Evolutionary conservation across 2,113 vertebrate genomes (phyloP).

Genomic region (Falco punctatus): DNA sequence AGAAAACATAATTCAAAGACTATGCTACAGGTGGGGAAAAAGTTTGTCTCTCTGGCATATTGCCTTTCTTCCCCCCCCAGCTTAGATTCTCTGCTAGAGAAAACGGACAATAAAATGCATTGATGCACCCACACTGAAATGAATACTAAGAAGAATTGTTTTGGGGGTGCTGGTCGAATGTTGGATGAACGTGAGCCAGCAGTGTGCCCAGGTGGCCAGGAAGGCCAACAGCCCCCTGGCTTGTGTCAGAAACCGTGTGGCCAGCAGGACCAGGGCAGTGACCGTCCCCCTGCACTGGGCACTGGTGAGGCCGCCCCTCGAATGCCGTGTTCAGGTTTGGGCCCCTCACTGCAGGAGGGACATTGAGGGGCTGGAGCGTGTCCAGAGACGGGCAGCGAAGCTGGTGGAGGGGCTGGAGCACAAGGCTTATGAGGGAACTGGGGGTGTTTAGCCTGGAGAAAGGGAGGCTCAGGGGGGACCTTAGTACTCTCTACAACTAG

Average conservation of each 20-base stretch:
- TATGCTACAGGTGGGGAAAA: background rate
- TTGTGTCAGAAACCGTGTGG: rapidly evolving
- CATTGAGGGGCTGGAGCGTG: background rate
- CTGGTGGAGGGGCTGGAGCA: background rate
- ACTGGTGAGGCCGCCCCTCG: background rate
- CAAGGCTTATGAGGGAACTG: background rate
- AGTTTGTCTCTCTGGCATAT: background rate
- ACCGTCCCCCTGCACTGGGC: background rate
- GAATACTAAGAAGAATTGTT: background rate
- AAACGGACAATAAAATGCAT: background rate
- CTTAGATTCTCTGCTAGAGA: background rate
- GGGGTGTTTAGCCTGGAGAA: background rate
- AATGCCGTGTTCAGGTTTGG: background rate
- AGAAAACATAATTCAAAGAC: background rate
- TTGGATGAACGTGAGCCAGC: background rate
- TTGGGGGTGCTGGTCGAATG: too few relatives aligned
- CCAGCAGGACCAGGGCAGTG: background rate
- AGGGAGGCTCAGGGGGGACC: background rate
- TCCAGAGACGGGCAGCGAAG: background rate
- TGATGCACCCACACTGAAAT: background rate
- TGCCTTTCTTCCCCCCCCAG: background rate
- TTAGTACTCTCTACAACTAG: too few relatives aligned
- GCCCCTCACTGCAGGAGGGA: background rate
- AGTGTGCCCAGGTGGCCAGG: background rate
- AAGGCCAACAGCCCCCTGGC: background rate